Base-by-base conservation (phyloP, 1,140 invertebrate species). In the Ganaspis sp. region DNA sequence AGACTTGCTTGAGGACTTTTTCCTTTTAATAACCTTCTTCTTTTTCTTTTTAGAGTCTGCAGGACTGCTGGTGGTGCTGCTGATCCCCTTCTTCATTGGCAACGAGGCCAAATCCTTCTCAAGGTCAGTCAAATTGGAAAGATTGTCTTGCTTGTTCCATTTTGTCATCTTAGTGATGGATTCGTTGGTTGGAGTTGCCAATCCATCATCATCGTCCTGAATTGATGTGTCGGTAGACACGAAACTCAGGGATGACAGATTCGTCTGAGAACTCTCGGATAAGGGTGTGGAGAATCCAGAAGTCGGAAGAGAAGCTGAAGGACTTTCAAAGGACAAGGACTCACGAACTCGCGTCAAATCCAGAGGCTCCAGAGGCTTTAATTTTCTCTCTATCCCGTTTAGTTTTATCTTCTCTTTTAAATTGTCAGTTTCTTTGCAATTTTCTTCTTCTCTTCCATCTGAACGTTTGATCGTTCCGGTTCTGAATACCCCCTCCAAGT, bases 61-160 rank as follows among this genome's bases (percentile, higher is more conserved):
- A 0, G 83, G 82, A n/a, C 75, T 85, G 6, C 26, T 82, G n/a
- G 71, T 76, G 0, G 80, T 58, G 9, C 80, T 88, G 4, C 17
- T 54, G 0, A 84, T 80, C n/a, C 81, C 81, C 0, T 84, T 87
- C 0, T 26, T 70, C 0, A 81, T 6, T 0, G 85, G 83, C 11
- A 64, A 4, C 0, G 84, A 87, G 0, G 53, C 0, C 19, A 82
- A 73, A 1, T 85, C 81, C 1, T 83, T 80, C 1, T 86, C 85
- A 0, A 42, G 29, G 2, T 87, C 80, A 8, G 86, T 80, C 0
- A 84, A 38, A 37, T 84, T 84, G 0, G 88, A 83, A 3, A 90
- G 69, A 69, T 91, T 87, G 8, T 85, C 81, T 2, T 81, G 85
- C 9, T 89, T 88, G n/a, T 73, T 76, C 90, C 90, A 91, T n/a